Base-by-base conservation (phyloP, 2,797 vertebrate species). In the Trematomus bernacchii region DNA sequence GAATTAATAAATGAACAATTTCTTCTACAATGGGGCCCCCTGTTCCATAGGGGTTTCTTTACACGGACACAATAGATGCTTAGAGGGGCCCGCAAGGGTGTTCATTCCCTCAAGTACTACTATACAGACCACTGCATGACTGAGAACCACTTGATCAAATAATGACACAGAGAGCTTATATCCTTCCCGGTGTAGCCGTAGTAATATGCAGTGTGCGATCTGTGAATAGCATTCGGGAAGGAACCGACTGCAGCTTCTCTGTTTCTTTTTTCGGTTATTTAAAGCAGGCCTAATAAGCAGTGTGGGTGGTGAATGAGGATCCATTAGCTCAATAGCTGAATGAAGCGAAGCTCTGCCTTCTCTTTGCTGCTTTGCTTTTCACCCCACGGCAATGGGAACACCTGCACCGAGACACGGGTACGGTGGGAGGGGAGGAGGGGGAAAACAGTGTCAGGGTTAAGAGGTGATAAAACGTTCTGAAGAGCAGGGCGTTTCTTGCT, bases 1-100 rank as follows among this genome's bases (percentile, higher is more conserved):
- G 88, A 94, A 95, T 95, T 94, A 93, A 95, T 94, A 94, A 92
- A 92, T 91, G 92, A 92, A 93, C 87, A 92, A 90, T 93, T 90
- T 89, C 75, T 86, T 50, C 76, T 77, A 79, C 85, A 85, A 85
- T 69, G 63, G 84, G 83, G 76, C 73, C 91, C 84, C 83, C 77
- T 86, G 85, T 85, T 90, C 86, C 85, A 90, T 44, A 43, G 81
- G 90, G 89, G 81, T 87, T 90, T 90, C 90, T 90, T 92, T 91
- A 80, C 88, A 86, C 79, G 67, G 82, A 85, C 84, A 93, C 91
- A 93, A 92, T 91, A 86, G 89, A 87, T 43, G 75, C 89, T 92
- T 75, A 83, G 77, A 86, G 86, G 83, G 90, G 87, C 87, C 91
- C 85, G 72, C 76, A 62, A 86, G 88, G 86, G 83, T 83, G 79